Evolutionary conservation across 1,140 invertebrate genomes (phyloP), one percentile per base, ranked within the genome.

Genomic region (Melitaea cinxia): DNA sequence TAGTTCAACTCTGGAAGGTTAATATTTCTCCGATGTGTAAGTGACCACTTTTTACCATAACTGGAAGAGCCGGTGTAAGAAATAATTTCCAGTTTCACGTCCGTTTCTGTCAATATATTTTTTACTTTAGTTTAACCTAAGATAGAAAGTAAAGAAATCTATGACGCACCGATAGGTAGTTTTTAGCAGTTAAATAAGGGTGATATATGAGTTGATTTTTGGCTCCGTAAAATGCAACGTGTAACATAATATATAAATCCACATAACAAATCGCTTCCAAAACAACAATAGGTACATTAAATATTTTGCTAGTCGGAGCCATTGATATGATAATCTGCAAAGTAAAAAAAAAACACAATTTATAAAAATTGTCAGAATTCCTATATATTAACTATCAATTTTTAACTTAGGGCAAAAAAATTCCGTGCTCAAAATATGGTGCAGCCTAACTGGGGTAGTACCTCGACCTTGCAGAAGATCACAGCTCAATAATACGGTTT

Each of bases 191-290:
- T 53, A 88, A 80, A 61, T 89, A 89, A 4, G 91, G 89, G 72
- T 92, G 91, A 39, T 84, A 88, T 53, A 92, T 88, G 12, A 92
- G 72, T 64, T 91, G 89, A 65, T 91, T 90, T 65, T 89, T 85
- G 0, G 70, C 19, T 9, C 89, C 91, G 53, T 92, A 91, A 67
- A 77, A 91, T 5, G 88, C 89, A 9, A 92, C 87, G 35, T 91
- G 88, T 1, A 91, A 67, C 84, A 82, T 91, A 24, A 91, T 53
- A 67, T 91, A 92, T 26, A 91, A 55, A 58, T 92, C 91, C 0
- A 90, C 52, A 53, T 91, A 91, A 37, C 86, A 85, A 55, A 91
- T 77, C 10, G 66, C 53, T 67, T 92, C 90, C 26, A 91, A 65
- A 4, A 77, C 72, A 9, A 88, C 24, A 19, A 90, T 65, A 21